Evolutionary conservation across 2,113 vertebrate species (phyloP), one percentile per base, ranked within the genome.

Genomic region (Xiphias gladius): DNA sequence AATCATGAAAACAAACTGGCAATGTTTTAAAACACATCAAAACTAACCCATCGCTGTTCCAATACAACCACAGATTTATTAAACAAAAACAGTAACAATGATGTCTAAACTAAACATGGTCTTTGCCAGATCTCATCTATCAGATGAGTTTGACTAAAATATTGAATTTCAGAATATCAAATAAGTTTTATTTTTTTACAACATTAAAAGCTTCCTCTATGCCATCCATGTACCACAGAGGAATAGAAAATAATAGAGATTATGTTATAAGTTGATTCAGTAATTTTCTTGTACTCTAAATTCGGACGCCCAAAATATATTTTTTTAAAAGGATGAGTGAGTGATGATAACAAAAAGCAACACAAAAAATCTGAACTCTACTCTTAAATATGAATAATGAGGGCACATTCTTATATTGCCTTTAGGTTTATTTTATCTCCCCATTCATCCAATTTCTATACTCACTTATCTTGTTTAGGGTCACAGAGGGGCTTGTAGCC

Each of bases 21-120:
- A 64, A 54, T 50, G 37, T 81, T 67, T 80, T 46, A 39, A 54
- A 67, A 80, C 39, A 66, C 32, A 48, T 64, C n/a, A 68, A 52
- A 73, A 73, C 35, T 19, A 80, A 24, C 41, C 7, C 8, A 5
- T 0, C 4, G 28, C 22, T 52, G 17, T 11, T 63, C 28, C 28
- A 77, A 26, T 22, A 58, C 16, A 72, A n/a, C 10, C 41, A 41
- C 37, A 73, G 14, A 28, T 50, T 20, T 73, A 52, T 30, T 32
- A 2, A 52, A n/a, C 17, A 52, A 5, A 30, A 35, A 35, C 11
- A 26, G 1, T 14, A 20, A 63, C 20, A 24, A 57, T 11, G 3
- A 26, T 12, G 26, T 26, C 50, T 63, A 3, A 26, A 41, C 32
- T 68, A 20, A 67, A 48, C 19, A 50, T 12, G 1, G 2, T 57